Conservation (phyloP, 2,888 invertebrate genomes). For the Drosophila aldrichi region DNA sequence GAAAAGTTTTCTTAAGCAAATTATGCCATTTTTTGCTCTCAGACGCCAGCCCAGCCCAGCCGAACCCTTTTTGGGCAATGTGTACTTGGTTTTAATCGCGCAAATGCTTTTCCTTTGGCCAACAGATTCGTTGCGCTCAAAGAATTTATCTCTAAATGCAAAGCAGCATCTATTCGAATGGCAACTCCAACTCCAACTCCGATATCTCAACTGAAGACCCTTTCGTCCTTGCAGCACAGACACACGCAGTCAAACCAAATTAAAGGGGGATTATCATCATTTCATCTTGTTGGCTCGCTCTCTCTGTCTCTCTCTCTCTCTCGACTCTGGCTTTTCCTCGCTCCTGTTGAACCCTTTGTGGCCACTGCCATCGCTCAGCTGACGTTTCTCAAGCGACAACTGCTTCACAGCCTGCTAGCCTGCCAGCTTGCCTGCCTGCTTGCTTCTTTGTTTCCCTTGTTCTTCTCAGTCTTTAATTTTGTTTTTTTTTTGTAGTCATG, state of each 20-base stretch:
- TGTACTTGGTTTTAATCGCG: slow-evolving; percentile 45
- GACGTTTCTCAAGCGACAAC: slow-evolving; percentile 70
- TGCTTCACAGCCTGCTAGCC: slow-evolving; percentile 47
- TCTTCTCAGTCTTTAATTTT: not conserved
- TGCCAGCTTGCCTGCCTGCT: not conserved
- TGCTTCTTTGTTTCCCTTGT: slow-evolving; percentile 26
- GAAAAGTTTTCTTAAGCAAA: slow-evolving; percentile 82
- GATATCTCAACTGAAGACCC: slow-evolving; percentile 30
- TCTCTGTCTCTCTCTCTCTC: not conserved
- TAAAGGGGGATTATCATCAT: slow-evolving; percentile 75
- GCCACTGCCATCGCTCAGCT: slow-evolving; percentile 68
- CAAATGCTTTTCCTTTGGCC: slow-evolving; percentile 49
- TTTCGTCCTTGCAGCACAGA: slow-evolving; percentile 56
- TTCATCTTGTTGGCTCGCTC: slow-evolving; percentile 50
- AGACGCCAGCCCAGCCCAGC: not conserved
- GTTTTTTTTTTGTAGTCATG: slow-evolving; percentile 21
- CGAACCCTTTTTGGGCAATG: slow-evolving; percentile 39
- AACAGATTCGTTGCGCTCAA: slow-evolving; percentile 50
- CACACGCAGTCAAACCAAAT: slow-evolving; percentile 63
- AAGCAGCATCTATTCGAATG: slow-evolving; percentile 38
- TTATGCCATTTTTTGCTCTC: slow-evolving; percentile 63
- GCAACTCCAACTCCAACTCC: slow-evolving; percentile 3
- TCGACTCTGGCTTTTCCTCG: not conserved
- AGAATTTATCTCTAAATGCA: slow-evolving; percentile 52
- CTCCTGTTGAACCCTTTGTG: slow-evolving; percentile 51